Evolutionary conservation across 1,140 invertebrate genomes (phyloP).

Genomic region (Linepithema humile): DNA sequence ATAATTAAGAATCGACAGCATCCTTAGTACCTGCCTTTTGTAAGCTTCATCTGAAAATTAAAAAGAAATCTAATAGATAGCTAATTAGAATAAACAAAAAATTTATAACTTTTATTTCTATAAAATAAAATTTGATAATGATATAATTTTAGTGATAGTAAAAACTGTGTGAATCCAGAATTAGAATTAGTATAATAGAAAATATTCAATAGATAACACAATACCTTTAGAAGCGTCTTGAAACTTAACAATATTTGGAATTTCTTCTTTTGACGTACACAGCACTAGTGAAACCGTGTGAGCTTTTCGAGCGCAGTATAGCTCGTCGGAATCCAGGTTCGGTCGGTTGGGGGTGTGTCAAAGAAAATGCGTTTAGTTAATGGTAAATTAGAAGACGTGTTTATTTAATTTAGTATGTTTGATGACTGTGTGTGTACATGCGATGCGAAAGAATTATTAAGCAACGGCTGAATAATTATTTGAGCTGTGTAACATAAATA

Average conservation of each 20-base stretch:
- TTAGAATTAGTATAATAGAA: not conserved
- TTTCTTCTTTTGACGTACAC: not conserved
- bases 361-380: too few species aligned
- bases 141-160: not conserved
- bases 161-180: not conserved
- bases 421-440: too few species aligned
- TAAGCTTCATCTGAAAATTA: not conserved
- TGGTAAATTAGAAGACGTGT: too few species aligned
- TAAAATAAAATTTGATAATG: not conserved
- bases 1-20: not conserved
- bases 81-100: not conserved
- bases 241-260: not conserved
- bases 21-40: not conserved
- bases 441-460: too few species aligned
- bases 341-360: too few species aligned
- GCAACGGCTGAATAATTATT: too few species aligned
- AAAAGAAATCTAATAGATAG: not conserved
- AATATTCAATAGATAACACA: not conserved
- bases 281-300: too few species aligned
- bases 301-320: too few species aligned
- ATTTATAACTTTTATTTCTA: not conserved
- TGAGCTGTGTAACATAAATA: too few species aligned
- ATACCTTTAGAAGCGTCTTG: not conserved
- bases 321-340: too few species aligned
- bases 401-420: too few species aligned